Evolutionary conservation across 2,888 invertebrate genomes (phyloP).

Genomic region (Plebejus argus): DNA sequence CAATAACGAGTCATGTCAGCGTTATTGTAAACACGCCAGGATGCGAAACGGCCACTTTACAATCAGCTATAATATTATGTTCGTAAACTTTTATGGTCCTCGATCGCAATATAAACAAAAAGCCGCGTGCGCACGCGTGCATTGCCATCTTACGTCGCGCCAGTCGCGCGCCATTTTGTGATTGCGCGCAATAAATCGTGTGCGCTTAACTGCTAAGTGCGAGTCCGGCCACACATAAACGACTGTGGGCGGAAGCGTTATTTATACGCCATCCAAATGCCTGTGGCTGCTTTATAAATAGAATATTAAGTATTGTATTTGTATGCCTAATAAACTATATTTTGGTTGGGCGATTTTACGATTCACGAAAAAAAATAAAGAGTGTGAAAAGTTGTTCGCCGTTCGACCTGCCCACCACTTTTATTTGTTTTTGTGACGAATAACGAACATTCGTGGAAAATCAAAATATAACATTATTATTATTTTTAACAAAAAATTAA

Average conservation of each 20-base stretch:
- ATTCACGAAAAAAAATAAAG: background rate
- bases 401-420: background rate
- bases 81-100: background rate
- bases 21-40: background rate
- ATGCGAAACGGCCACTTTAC: background rate
- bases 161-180: constrained; percentile 55
- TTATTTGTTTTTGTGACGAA: no score
- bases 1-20: background rate
- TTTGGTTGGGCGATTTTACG: background rate
- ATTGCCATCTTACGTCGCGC: constrained; percentile 52
- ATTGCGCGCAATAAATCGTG: constrained; percentile 55
- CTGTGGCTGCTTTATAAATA: constrained; percentile 29
- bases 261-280: constrained; percentile 47
- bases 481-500: no score
- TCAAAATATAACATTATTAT: no score
- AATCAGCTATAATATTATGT: background rate
- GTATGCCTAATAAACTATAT: background rate
- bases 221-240: constrained; percentile 55
- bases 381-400: background rate
- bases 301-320: constrained; percentile 30
- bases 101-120: constrained; percentile 23
- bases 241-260: constrained; percentile 53
- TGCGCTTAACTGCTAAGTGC: constrained; percentile 45
- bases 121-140: constrained; percentile 51
- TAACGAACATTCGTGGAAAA: no score